These are phyloP conservation scores for Drosophila erecta DNA, from an alignment of 1,140 invertebrate species.

Conservation along the genomic window DNA sequence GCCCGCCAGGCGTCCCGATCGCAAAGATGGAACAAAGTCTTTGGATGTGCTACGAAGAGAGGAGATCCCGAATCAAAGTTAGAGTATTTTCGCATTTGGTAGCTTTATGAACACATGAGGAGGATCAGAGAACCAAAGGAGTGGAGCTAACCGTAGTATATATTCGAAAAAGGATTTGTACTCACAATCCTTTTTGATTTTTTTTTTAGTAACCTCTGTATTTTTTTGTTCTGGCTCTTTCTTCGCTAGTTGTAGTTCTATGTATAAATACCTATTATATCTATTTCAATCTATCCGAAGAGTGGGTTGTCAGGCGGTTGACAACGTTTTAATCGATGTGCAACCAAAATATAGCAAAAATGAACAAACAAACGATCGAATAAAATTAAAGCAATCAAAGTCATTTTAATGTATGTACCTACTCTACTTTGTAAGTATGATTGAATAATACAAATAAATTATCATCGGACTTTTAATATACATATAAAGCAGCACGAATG, in stretches of 20 bases:
- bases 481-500: background rate
- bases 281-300: slow-evolving; percentile 9
- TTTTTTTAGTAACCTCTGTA: slow-evolving; percentile 9
- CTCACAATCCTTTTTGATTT: slow-evolving; percentile 14
- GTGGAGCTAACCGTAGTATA: slow-evolving; percentile 25
- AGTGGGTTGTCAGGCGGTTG: slow-evolving; percentile 7
- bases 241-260: slow-evolving; percentile 19
- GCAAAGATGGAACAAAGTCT: slow-evolving; percentile 11
- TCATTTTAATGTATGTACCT: slow-evolving; percentile 48
- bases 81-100: slow-evolving; percentile 75
- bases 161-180: slow-evolving; percentile 15
- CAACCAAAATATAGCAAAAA: slow-evolving; percentile 30
- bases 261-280: slow-evolving; percentile 35
- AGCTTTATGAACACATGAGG: slow-evolving; percentile 59
- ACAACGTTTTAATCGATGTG: slow-evolving; percentile 19
- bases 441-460: slow-evolving; percentile 33
- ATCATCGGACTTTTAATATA: slow-evolving; percentile 13
- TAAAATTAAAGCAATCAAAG: slow-evolving; percentile 23
- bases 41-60: slow-evolving; percentile 20
- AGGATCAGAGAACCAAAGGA: slow-evolving; percentile 22
- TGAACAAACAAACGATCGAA: slow-evolving; percentile 3
- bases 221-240: slow-evolving; percentile 6
- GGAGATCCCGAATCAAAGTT: slow-evolving; percentile 49
- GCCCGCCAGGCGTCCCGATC: background rate
- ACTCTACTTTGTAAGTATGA: slow-evolving; percentile 37